These are phyloP conservation scores for Platycheirus albimanus DNA, from an alignment of 2,888 invertebrate species.

Conservation along the genomic window DNA sequence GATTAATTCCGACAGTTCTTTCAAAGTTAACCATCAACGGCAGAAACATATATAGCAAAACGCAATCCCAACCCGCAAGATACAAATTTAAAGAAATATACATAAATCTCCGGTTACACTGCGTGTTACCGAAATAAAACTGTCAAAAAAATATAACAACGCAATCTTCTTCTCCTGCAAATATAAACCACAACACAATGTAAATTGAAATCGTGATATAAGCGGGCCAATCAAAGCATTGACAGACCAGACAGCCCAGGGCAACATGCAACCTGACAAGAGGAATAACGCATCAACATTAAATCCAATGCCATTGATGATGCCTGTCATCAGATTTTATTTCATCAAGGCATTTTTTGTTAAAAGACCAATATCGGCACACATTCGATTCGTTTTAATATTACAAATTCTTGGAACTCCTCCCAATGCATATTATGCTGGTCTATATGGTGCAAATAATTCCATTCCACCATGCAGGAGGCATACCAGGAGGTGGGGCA, in stretches of 20 bases:
- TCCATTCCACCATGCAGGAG: constrained; percentile 13
- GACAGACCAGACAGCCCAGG: neutral
- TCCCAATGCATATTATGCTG: constrained; percentile 21
- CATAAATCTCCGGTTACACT: too few species aligned
- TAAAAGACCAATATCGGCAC: constrained; percentile 3
- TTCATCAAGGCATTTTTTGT: constrained; percentile 7
- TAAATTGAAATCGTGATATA: neutral
- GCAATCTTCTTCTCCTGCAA: neutral
- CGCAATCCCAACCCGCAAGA: too few species aligned
- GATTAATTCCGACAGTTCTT: too few species aligned
- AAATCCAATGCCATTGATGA: neutral
- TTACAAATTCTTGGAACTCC: constrained; percentile 33
- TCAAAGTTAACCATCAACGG: too few species aligned
- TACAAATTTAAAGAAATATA: too few species aligned
- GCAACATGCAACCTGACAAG: too few species aligned
- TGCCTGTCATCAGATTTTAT: constrained; percentile 15
- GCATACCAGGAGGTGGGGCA: constrained; percentile 38
- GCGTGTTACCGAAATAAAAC: constrained; percentile 1
- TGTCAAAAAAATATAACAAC: neutral
- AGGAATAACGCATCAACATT: neutral
- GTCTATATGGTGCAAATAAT: constrained; percentile 11
- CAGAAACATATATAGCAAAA: too few species aligned
- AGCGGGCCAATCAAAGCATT: constrained; percentile 23
- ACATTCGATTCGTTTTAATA: neutral
- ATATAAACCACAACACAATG: neutral